Evolutionary conservation across 2,797 vertebrate species (phyloP), one percentile per base, ranked within the genome.

Genomic region (Miichthys miiuy): DNA sequence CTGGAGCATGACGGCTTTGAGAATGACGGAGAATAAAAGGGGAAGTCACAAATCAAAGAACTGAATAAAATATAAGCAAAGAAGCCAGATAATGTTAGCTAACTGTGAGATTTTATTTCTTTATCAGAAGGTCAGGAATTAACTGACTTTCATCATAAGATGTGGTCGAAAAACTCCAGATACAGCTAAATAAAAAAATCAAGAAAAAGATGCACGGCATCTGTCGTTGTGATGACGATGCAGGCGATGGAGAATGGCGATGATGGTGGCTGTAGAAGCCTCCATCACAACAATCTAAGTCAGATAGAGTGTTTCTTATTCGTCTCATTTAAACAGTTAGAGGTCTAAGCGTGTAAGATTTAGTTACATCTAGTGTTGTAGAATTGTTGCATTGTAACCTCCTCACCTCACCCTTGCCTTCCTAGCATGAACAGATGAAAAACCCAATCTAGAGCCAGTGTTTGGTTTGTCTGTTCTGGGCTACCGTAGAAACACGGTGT

Each of bases 1-100:
- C 57, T 27, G 74, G 80, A 87, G 67, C 38, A n/a, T 62, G 58
- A 75, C 57, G 5, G n/a, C 52, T 63, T 0, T 41, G 52, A 75
- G 62, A 54, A 14, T 0, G 21, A 63, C 41, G 55, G 38, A 61
- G n/a, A 30, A 80, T 52, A 21, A 84, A 74, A 72, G 48, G 18
- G 5, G 6, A 82, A 55, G 64, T 75, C 75, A 80, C 60, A 25
- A 23, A 23, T 57, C 30, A 30, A 78, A 77, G 17, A 71, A 17
- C 2, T 42, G 48, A 50, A 60, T n/a, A 52, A 64, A 75, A 72
- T 23, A 25, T 18, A 42, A 69, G 16, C 42, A 75, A 25, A 51
- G 30, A 20, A 21, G 41, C 21, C 27, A 23, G 5, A 58, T 23
- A 47, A 63, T 20, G 23, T 25, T 13, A 52, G 21, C 17, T 30